These are phyloP conservation scores for Pachyuromys duprasi DNA, from an alignment of 2,797 vertebrate genomes.

Conservation along the genomic window DNA sequence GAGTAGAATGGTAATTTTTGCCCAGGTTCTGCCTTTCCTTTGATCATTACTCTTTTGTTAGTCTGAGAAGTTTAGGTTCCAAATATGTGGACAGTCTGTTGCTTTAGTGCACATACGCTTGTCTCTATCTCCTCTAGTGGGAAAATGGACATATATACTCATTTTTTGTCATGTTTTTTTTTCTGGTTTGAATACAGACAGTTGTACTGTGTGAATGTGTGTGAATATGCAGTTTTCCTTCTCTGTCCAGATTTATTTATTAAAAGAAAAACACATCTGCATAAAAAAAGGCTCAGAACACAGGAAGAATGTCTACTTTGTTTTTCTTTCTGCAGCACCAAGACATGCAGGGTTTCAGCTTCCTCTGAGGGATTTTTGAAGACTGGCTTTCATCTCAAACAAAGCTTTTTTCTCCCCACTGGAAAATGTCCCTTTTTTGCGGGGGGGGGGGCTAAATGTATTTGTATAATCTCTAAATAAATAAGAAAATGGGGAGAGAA, in stretches of 20 bases:
- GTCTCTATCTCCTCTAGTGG: not conserved
- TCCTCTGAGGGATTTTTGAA: constrained; percentile 87
- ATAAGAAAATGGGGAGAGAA: constrained; percentile 72
- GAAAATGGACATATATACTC: not conserved
- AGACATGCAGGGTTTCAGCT: constrained; percentile 86
- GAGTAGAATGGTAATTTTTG: not conserved
- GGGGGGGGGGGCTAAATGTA: constrained; percentile 70
- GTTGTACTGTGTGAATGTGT: constrained; percentile 61
- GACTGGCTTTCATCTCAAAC: constrained; percentile 86
- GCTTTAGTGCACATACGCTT: not conserved
- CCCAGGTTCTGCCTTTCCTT: not conserved
- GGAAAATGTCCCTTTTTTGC: constrained; percentile 49
- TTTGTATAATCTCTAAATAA: constrained; percentile 80
- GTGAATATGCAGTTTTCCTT: constrained; percentile 52
- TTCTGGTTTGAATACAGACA: constrained; percentile 27
- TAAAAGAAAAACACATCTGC: constrained; percentile 85
- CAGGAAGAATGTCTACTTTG: constrained; percentile 87
- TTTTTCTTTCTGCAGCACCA: constrained; percentile 86
- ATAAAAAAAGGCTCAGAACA: constrained; percentile 86
- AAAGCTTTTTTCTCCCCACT: constrained; percentile 84
- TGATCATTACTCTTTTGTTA: not conserved
- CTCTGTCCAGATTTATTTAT: constrained; percentile 77
- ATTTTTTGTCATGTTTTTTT: not conserved
- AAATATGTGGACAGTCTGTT: fast-evolving
- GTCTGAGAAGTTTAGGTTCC: not conserved